phyloP scores from a whole-genome alignment of 2,113 vertebrate species.

The Macaca mulatta region DNA sequence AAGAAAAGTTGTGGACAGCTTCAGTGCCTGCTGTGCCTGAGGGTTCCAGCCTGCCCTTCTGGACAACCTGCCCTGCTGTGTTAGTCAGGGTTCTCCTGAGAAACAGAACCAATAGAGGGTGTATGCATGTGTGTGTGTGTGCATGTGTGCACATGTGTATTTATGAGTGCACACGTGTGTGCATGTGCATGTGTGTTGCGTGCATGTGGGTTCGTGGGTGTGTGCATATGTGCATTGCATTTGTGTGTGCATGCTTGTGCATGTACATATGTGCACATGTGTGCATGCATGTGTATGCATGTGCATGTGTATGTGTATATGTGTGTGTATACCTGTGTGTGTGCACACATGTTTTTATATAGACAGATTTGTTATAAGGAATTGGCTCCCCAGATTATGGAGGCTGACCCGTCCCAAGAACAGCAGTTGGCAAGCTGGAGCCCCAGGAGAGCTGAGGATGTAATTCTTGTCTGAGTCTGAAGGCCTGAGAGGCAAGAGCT shows the following conservation, averaged over 20 bases:
- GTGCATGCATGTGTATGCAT: too few species aligned
- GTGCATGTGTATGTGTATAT: too few species aligned
- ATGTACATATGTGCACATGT: too few species aligned
- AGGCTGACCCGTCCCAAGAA: not conserved
- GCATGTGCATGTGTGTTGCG: too few species aligned
- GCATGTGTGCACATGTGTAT: too few species aligned
- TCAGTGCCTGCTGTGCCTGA: not conserved
- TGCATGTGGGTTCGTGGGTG: too few species aligned
- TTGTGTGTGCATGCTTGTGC: not conserved
- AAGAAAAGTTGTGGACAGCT: not conserved
- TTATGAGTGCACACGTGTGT: too few species aligned
- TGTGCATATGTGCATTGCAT: too few species aligned
- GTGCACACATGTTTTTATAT: not conserved
- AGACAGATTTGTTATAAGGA: not conserved
- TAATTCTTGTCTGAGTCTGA: not conserved
- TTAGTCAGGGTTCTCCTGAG: not conserved
- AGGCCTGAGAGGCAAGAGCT: not conserved
- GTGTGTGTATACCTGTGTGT: not conserved
- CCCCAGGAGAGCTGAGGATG: not conserved
- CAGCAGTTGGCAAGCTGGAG: not conserved
- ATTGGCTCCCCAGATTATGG: not conserved
- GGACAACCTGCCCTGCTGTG: not conserved
- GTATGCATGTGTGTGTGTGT: too few species aligned
- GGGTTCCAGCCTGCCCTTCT: not conserved
- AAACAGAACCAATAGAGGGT: not conserved